Evolutionary conservation across 2,888 invertebrate species (phyloP), one percentile per base, ranked within the genome.

Genomic region (Iphiclides podalirius): DNA sequence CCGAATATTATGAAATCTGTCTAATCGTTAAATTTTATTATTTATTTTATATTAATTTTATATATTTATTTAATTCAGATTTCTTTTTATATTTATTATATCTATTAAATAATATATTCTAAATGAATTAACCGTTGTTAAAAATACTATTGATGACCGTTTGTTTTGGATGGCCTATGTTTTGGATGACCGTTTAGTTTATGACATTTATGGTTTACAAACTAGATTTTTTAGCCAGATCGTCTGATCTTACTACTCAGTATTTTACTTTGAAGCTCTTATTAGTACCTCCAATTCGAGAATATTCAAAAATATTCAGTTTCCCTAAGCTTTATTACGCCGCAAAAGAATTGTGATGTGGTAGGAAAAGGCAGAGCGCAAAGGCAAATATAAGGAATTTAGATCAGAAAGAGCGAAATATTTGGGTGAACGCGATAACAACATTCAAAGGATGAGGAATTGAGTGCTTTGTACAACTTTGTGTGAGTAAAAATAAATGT

Each of bases 331-430:
- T 67, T 74, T 77, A 75, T 78, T 74, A 67, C 52, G 47, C 65
- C 61, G 79, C 81, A 84, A 83, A 82, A 77, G 79, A 80, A 81
- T 80, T 66, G 66, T 70, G 72, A 79, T 77, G 78, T 72, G 72
- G 73, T 71, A 66, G 71, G 71, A 75, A 79, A 79, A 75, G 73
- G 76, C 72, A 59, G 68, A 72, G 68, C 63, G 67, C 72, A 73
- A 76, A 79, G 75, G 67, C 70, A 75, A 79, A 79, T 79, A 76
- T 78, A 81, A 78, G 73, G 78, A 79, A 76, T 80, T 80, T 78
- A 77, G 77, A 84, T 83, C 81, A 77, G 79, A 80, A 84, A 80
- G 81, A 79, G 75, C 75, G 77, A 75, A 83, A 82, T 74, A 80
- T 83, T 83, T 75, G 75, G 75, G 72, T 79, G 82, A 81, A 79